phyloP scores from a whole-genome alignment of 92 coral and sea anemone genomes.

The Porites rus region DNA sequence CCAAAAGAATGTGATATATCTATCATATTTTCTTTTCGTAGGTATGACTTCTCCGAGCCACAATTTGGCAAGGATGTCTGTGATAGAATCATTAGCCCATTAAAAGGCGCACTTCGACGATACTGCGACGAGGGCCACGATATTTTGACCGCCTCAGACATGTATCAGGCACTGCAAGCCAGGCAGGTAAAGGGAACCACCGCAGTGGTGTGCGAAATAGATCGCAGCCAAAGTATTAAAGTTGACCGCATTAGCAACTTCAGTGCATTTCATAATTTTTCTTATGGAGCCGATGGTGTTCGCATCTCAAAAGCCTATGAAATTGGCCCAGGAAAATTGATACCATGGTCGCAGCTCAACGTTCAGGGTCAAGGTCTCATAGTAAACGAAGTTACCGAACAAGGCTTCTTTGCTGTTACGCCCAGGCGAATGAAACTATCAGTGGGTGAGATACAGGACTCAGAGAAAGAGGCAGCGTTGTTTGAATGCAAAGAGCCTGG shows the following conservation, averaged over 20 bases:
- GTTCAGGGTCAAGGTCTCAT: slow-evolving; percentile 54
- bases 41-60: slow-evolving; percentile 70
- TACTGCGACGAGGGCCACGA: slow-evolving; percentile 74
- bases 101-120: slow-evolving; percentile 53
- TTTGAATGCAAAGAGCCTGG: slow-evolving; percentile 72
- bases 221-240: slow-evolving; percentile 48
- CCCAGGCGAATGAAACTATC: slow-evolving; percentile 20
- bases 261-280: slow-evolving; percentile 66
- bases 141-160: slow-evolving; percentile 61
- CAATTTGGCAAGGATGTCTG: slow-evolving; percentile 56
- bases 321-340: slow-evolving; percentile 55
- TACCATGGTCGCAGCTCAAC: slow-evolving; percentile 56
- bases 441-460: not conserved
- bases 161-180: slow-evolving; percentile 68
- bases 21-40: not conserved
- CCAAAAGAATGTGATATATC: too few relatives aligned
- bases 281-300: slow-evolving; percentile 52
- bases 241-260: slow-evolving; percentile 62
- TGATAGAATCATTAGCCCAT: slow-evolving; percentile 53
- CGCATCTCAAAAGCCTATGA: slow-evolving; percentile 63
- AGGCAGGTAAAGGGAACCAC: slow-evolving; percentile 68
- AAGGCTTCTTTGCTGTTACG: slow-evolving; percentile 44
- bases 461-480: slow-evolving; percentile 32
- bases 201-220: slow-evolving; percentile 75
- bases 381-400: slow-evolving; percentile 53